These are phyloP conservation scores for Eulemur albifrons DNA, from an alignment of 2,797 vertebrate genomes.

Conservation along the genomic window DNA sequence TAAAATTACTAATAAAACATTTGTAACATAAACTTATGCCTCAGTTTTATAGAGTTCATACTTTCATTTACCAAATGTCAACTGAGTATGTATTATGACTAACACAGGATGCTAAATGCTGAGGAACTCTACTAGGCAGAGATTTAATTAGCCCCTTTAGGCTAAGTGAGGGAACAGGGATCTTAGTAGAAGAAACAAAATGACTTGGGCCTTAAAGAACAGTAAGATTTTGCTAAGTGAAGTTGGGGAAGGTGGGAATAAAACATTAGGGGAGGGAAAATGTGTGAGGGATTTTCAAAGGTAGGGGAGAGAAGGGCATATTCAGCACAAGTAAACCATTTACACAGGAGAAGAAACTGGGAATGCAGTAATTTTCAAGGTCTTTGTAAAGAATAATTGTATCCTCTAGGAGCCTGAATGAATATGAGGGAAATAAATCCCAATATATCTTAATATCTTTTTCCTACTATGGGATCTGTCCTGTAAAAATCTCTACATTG, in stretches of 20 bases:
- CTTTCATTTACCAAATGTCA: background rate
- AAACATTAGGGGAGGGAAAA: background rate
- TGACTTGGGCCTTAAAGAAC: background rate
- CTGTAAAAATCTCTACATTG: constrained; percentile 32
- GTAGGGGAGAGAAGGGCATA: background rate
- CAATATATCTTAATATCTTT: constrained; percentile 48
- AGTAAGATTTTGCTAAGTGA: background rate
- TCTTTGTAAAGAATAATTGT: constrained; percentile 32
- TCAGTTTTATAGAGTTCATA: background rate
- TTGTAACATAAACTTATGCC: background rate
- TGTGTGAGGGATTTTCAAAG: background rate
- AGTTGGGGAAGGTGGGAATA: background rate
- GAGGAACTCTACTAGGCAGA: background rate
- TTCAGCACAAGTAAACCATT: background rate
- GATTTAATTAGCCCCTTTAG: background rate
- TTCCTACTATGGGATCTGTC: constrained; percentile 46
- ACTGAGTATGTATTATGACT: background rate
- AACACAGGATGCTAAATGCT: background rate
- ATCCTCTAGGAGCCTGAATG: background rate
- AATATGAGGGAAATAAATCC: constrained; percentile 47
- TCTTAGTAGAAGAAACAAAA: background rate
- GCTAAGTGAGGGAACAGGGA: background rate
- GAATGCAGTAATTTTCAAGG: constrained; percentile 11
- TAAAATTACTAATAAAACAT: background rate
- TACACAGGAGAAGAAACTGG: background rate